Evolutionary conservation across 1,140 invertebrate species (phyloP).

Genomic region (Microplitis mediator): DNA sequence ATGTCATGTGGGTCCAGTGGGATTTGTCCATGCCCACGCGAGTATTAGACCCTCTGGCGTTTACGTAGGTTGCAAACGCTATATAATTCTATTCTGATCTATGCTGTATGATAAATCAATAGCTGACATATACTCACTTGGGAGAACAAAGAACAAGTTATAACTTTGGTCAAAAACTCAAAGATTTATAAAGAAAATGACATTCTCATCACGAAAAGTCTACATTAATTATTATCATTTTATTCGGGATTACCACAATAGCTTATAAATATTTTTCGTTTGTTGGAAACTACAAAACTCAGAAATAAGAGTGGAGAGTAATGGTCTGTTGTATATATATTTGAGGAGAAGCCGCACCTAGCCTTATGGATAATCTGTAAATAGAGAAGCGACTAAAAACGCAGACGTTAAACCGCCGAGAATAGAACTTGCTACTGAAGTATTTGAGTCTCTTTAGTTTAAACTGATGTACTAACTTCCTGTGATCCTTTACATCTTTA

Average conservation of each 20-base stretch:
- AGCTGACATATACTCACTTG: not conserved
- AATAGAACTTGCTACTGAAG: slow-evolving; percentile 6
- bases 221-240: too few species aligned
- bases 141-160: not conserved
- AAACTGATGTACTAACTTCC: not conserved
- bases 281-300: not conserved
- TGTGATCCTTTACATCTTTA: not conserved
- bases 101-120: slow-evolving; percentile 7
- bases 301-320: not conserved
- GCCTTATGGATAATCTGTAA: not conserved
- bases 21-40: not conserved
- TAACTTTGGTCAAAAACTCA: not conserved
- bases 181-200: not conserved
- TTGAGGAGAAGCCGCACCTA: not conserved
- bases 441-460: not conserved
- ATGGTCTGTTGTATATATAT: not conserved
- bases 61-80: not conserved
- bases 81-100: not conserved
- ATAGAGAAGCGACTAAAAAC: not conserved
- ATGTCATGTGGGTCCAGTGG: not conserved
- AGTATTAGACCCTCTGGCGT: not conserved
- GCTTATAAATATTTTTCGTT: not conserved
- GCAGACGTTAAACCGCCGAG: not conserved
- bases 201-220: too few species aligned
- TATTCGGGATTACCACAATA: too few species aligned